These are phyloP conservation scores for Ophraella communa DNA, from an alignment of 2,888 invertebrate genomes.

Conservation along the genomic window DNA sequence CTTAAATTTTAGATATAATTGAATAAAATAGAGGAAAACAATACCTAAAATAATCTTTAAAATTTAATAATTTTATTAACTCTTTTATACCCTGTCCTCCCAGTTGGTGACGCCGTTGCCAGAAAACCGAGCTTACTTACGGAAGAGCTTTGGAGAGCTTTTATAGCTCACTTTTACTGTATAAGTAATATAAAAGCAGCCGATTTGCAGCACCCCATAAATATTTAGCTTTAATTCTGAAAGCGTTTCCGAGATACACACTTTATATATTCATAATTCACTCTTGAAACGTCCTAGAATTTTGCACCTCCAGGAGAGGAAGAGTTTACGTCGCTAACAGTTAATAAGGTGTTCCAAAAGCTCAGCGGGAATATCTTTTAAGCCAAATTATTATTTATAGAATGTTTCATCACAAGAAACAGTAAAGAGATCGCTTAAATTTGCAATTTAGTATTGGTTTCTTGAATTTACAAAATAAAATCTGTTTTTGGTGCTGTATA, in stretches of 20 bases:
- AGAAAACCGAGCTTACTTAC: slow-evolving; percentile 48
- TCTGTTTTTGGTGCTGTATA: no score
- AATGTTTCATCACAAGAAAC: not conserved
- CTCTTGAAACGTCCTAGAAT: slow-evolving; percentile 40
- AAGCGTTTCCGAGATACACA: slow-evolving; percentile 59
- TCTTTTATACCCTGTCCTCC: no score
- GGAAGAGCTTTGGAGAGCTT: slow-evolving; percentile 58
- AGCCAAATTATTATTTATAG: not conserved
- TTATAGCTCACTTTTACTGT: slow-evolving; percentile 61
- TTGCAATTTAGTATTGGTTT: no score
- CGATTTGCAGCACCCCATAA: slow-evolving; percentile 62
- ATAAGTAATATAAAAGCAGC: slow-evolving; percentile 62
- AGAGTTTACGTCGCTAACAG: slow-evolving; percentile 27
- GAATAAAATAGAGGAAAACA: no score
- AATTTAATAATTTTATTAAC: no score
- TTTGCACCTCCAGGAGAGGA: slow-evolving; percentile 43
- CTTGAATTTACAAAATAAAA: no score
- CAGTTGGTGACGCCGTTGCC: not conserved
- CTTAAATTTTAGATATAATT: no score
- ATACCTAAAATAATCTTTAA: no score
- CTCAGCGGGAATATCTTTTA: slow-evolving; percentile 8
- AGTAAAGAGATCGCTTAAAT: no score
- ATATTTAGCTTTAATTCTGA: slow-evolving; percentile 62
- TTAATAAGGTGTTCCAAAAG: slow-evolving; percentile 17
- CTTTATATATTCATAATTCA: slow-evolving; percentile 58